These are phyloP conservation scores for Meandrina meandrites DNA, from an alignment of 92 coral and sea anemone species.

Conservation along the genomic window DNA sequence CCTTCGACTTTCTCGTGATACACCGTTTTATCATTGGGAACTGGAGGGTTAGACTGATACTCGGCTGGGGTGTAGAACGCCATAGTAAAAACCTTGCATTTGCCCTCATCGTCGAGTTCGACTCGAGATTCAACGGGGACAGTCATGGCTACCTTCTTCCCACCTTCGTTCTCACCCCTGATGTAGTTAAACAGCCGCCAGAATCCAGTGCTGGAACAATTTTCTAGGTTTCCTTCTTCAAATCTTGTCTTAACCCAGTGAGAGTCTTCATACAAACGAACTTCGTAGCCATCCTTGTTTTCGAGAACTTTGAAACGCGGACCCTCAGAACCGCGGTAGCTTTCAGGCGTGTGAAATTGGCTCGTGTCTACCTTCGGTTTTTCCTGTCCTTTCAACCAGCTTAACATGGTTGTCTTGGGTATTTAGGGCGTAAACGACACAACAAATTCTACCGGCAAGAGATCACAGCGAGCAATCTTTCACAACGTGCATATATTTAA, in stretches of 20 bases:
- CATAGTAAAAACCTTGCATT: slow-evolving; percentile 38
- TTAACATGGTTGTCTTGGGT: slow-evolving; percentile 33
- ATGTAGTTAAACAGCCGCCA: slow-evolving; percentile 71
- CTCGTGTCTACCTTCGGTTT: slow-evolving; percentile 61
- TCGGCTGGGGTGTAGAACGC: slow-evolving; percentile 53
- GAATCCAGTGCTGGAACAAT: slow-evolving; percentile 49
- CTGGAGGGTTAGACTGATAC: slow-evolving; percentile 42
- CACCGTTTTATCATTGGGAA: slow-evolving; percentile 54
- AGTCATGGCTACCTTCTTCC: slow-evolving; percentile 61
- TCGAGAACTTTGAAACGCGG: slow-evolving; percentile 67
- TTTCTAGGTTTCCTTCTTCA: slow-evolving; percentile 54
- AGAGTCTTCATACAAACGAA: slow-evolving; percentile 54
- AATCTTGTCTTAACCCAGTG: slow-evolving; percentile 54
- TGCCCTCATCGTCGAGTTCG: slow-evolving; percentile 40
- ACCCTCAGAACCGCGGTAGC: slow-evolving; percentile 65
- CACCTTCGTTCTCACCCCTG: slow-evolving; percentile 70
- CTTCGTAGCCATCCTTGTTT: slow-evolving; percentile 57
- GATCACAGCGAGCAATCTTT: not conserved
- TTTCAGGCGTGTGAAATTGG: slow-evolving; percentile 67
- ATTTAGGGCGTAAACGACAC: not conserved
- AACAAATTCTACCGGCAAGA: not conserved
- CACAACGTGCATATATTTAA: not conserved
- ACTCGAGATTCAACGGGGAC: slow-evolving; percentile 54
- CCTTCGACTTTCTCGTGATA: slow-evolving; percentile 56
- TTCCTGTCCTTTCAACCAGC: slow-evolving; percentile 69